Evolutionary conservation across 2,113 vertebrate genomes (phyloP).

Genomic region (Marcusenius ussheri): DNA sequence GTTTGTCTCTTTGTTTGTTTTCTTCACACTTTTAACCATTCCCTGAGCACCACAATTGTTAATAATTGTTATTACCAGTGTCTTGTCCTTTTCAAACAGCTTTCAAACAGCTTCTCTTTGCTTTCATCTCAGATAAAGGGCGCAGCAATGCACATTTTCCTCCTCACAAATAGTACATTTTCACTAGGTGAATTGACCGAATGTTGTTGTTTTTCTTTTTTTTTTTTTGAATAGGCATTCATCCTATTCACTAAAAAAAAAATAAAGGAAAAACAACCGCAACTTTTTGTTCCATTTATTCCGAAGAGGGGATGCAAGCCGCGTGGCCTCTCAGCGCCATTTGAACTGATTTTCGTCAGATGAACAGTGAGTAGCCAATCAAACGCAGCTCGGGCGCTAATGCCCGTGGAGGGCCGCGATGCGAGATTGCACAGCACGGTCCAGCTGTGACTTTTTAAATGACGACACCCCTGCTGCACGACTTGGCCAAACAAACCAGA

Average conservation of each 20-base stretch:
- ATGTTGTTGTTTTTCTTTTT: neutral
- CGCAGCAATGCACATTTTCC: neutral
- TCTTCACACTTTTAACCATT: neutral
- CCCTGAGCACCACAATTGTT: neutral
- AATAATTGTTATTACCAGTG: neutral
- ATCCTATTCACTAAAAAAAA: neutral
- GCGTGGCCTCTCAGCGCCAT: conserved; percentile 9
- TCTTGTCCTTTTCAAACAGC: neutral
- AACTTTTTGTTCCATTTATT: conserved; percentile 1
- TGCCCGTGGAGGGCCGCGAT: conserved; percentile 22
- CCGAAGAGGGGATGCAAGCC: neutral
- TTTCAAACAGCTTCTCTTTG: neutral
- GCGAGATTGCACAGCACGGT: conserved; percentile 17
- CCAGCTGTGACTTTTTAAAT: conserved; percentile 40
- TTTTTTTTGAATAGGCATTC: neutral
- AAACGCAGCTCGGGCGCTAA: conserved; percentile 25
- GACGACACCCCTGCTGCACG: conserved; percentile 37
- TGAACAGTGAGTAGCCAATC: conserved; percentile 23
- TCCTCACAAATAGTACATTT: neutral
- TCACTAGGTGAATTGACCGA: neutral
- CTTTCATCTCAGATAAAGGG: neutral
- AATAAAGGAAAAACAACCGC: neutral
- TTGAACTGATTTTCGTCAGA: conserved; percentile 20
- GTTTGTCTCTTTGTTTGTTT: neutral
- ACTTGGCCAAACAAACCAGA: conserved; percentile 35